These are phyloP conservation scores for Ctenoplectra terminalis DNA, from an alignment of 1,140 invertebrate species.

Conservation along the genomic window DNA sequence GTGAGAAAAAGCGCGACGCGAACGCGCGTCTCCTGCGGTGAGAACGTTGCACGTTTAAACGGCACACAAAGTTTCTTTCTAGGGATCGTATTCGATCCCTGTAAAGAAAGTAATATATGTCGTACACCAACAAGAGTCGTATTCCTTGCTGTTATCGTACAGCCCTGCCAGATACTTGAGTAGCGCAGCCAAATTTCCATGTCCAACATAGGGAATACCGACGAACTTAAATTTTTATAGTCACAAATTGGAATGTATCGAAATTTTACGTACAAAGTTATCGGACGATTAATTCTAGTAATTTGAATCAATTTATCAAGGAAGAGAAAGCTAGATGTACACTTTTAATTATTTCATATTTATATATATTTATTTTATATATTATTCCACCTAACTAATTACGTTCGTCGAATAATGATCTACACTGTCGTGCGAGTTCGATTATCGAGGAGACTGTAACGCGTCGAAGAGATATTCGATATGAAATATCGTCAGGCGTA, in stretches of 20 bases:
- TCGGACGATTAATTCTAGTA: too few species aligned
- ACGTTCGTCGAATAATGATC: conserved; percentile 21
- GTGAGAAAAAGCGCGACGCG: conserved; percentile 42
- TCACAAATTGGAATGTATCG: conserved; percentile 30
- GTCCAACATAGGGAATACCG: neutral
- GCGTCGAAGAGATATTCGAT: neutral
- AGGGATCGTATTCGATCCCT: conserved; percentile 52
- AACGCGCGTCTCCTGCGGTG: neutral
- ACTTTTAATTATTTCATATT: too few species aligned
- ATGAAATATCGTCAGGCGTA: conserved; percentile 3
- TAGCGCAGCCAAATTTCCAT: neutral
- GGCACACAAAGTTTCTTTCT: conserved; percentile 30
- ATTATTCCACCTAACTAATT: too few species aligned
- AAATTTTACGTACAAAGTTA: too few species aligned
- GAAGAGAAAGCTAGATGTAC: too few species aligned
- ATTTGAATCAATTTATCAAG: too few species aligned
- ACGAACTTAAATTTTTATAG: neutral
- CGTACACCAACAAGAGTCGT: conserved; percentile 31
- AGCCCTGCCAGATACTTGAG: neutral
- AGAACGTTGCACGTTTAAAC: conserved; percentile 20
- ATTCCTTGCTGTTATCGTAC: conserved; percentile 38
- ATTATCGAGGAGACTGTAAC: conserved; percentile 2
- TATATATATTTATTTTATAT: too few species aligned
- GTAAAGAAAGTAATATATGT: conserved; percentile 44
- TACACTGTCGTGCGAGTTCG: neutral